These are phyloP conservation scores for Zeus faber DNA, from an alignment of 2,113 vertebrate genomes.

Conservation along the genomic window DNA sequence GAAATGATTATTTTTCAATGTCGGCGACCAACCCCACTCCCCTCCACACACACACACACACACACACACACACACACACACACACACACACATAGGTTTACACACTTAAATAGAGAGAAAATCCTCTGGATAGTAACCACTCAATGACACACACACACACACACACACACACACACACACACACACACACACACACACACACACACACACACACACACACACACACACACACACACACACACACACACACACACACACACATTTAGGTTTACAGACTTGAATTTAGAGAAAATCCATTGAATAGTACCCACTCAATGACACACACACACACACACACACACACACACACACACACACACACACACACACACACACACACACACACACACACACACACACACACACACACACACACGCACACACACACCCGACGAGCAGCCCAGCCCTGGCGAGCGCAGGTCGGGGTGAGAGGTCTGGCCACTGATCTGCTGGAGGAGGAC, in stretches of 20 bases:
- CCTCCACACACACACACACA: neutral
- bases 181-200: conserved; percentile 2
- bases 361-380: neutral
- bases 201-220: neutral
- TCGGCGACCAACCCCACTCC: too few relatives aligned
- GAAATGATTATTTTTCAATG: too few relatives aligned
- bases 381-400: neutral
- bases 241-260: neutral
- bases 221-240: neutral
- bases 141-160: neutral
- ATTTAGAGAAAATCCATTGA: neutral
- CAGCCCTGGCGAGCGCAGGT: conserved; percentile 32
- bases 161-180: neutral
- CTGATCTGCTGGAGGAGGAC: conserved; percentile 48
- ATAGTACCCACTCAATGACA: too few relatives aligned
- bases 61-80: conserved; percentile 1
- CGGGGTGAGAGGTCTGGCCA: conserved; percentile 37
- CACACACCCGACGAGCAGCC: neutral
- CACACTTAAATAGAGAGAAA: conserved; percentile 2
- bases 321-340: too few relatives aligned
- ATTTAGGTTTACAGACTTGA: too few relatives aligned
- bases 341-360: too few relatives aligned
- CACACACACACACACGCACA: neutral
- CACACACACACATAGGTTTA: neutral
- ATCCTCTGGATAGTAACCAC: too few relatives aligned